Base-by-base conservation (phyloP, 1,140 invertebrate species). In the Tigriopus japonicus region DNA sequence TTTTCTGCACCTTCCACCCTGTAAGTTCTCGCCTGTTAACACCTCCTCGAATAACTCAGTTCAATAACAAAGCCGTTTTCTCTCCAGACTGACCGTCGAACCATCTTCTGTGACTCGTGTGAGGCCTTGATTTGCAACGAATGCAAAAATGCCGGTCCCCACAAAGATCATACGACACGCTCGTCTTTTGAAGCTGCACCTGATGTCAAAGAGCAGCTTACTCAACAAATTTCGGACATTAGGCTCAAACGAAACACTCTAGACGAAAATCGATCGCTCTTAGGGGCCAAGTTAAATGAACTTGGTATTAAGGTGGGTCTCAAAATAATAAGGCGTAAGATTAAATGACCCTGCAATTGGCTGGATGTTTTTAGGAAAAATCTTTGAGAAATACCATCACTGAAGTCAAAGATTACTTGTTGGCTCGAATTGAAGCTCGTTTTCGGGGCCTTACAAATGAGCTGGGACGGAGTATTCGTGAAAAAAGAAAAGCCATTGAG, bases 191-290 rank as follows among this genome's bases (percentile, higher is more conserved):
- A 58, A 12, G 55, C 21, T 6, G 28, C 41, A 14, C 15, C 17
- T 17, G 55, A 58, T 17, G 17, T 58, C 5, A 58, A 58, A 23
- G 15, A 35, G 15, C 17, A 40, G 6, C 17, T 58, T 14, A 15
- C 21, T 14, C 55, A 58, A 58, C 35, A 19, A 17, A 23, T 23
- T 3, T 58, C 55, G 1, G 55, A 58, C 21, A 17, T 58, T 6
- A 40, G 40, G 41, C 55, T 58, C 5, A 58, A 58, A 24, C 35
- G 28, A 43, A 58, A 58, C 21, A 42, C 41, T 1, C n/a, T 58
- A 10, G 55, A 58, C n/a, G 55, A 58, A 43, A 58, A 58, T 42
- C 21, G 55, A n/a, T 23, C 55, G 13, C 28, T 58, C 14, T 42
- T 58, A 9, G 41, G 41, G 13, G 42, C 55, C 12, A 58, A 58